Evolutionary conservation across 2,888 invertebrate species (phyloP), one percentile per base, ranked within the genome.

Genomic region (Poecilobothrus nobilitatus): DNA sequence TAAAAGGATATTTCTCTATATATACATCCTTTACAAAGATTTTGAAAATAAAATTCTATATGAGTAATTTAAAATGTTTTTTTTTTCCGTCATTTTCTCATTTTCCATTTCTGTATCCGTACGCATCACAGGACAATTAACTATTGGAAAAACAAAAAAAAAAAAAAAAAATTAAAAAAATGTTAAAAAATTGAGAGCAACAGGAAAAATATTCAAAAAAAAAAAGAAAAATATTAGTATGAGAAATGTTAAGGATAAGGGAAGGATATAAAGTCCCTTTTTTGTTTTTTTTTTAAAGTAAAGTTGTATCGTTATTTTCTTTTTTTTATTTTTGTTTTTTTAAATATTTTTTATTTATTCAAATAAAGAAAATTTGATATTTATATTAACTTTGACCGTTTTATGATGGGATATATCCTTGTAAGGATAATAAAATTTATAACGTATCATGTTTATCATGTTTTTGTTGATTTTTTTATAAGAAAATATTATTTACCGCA

Each of bases 391-490:
- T 53, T 53, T 53, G n/a, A n/a, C 53, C 37, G 9, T 8, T 37
- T 37, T 4, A 37, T 37, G 18, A 53, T 9, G n/a, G 18, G n/a
- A 53, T 53, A 53, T 53, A 53, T 53, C 53, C 53, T 53, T 53
- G 53, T 53, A 53, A 53, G 53, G 53, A 53, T 53, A 53, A 53
- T 53, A 53, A 18, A 53, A 53, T 53, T 53, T 53, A 37, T 37
- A 37, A 37, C n/a, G 53, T 53, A 53, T 53, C 15, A 53, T 18
- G 2, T n/a, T 15, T 18, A 6, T 12, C 9, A 18, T 37, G 2
- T 10, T 37, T 37, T 37, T 37, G 7, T 37, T 37, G 4, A 5
- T 37, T 12, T 37, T 37, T 37, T 8, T 37, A 2, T 37, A 37
- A 37, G 37, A 37, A 37, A 37, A 37, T 27, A 5, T 27, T 27